These are phyloP conservation scores for Acronicta leporina DNA, from an alignment of 2,888 invertebrate genomes.

Conservation along the genomic window DNA sequence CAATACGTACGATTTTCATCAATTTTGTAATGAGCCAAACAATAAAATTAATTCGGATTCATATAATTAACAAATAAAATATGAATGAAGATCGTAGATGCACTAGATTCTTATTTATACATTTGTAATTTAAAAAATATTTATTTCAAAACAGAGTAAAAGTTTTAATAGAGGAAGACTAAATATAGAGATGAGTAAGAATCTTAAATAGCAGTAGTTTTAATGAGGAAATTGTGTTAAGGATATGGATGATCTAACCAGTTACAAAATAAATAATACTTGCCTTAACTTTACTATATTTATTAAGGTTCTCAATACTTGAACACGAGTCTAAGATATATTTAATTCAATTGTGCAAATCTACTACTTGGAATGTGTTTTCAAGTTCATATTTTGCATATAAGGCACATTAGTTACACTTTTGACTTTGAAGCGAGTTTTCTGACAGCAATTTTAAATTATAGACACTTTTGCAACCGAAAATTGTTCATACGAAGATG, in stretches of 20 bases:
- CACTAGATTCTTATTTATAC: constrained; percentile 3
- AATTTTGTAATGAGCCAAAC: no score
- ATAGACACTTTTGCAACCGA: constrained; percentile 47
- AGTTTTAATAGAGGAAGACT: constrained; percentile 15
- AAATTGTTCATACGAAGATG: constrained; percentile 28
- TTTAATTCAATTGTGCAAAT: constrained; percentile 13
- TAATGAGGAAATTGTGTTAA: constrained; percentile 27
- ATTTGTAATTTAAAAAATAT: constrained; percentile 21
- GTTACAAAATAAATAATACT: constrained; percentile 20
- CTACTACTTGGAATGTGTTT: constrained; percentile 9
- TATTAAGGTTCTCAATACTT: constrained; percentile 8
- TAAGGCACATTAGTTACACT: constrained; percentile 57
- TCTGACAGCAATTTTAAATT: constrained; percentile 43
- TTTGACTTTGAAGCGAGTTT: constrained; percentile 49
- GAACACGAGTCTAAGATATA: constrained; percentile 15
- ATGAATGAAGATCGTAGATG: constrained; percentile 7
- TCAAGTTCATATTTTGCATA: constrained; percentile 51
- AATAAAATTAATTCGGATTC: not conserved
- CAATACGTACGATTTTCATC: no score
- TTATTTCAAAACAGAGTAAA: constrained; percentile 23
- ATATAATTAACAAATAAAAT: no score
- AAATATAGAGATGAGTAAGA: constrained; percentile 27
- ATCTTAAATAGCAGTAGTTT: constrained; percentile 17
- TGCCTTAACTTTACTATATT: not conserved
- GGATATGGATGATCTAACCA: constrained; percentile 20